phyloP scores from a whole-genome alignment of 2,113 vertebrate species.

The Erinaceus europaeus region DNA sequence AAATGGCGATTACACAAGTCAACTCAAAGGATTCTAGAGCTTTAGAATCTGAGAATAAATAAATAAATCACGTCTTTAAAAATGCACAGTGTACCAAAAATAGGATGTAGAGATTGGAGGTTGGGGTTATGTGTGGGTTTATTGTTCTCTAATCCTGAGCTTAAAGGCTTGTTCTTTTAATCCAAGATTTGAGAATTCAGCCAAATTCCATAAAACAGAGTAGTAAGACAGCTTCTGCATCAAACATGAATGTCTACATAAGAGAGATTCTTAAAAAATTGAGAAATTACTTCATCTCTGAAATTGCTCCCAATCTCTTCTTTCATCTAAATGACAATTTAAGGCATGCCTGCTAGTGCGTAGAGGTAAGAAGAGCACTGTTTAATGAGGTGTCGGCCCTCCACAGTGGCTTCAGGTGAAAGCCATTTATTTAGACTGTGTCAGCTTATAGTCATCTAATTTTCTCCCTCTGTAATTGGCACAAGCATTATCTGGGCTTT shows the following conservation, averaged over 20 bases:
- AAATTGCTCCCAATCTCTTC: not conserved
- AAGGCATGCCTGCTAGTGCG: not conserved
- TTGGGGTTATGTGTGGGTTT: not conserved
- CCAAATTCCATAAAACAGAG: conserved; percentile 36
- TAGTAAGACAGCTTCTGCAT: not conserved
- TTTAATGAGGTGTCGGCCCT: not conserved
- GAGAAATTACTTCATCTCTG: not conserved
- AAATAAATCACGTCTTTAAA: not conserved
- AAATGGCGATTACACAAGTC: not conserved
- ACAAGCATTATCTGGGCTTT: not conserved
- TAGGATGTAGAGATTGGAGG: not conserved
- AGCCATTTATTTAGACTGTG: not conserved
- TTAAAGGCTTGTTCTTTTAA: conserved; percentile 52
- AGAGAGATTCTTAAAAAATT: not conserved
- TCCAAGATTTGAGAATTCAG: conserved; percentile 24
- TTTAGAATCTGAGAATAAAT: not conserved
- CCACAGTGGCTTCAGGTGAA: not conserved
- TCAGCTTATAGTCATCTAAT: not conserved
- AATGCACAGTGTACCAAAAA: not conserved
- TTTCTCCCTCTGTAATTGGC: not conserved
- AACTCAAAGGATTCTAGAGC: not conserved
- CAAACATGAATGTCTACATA: not conserved
- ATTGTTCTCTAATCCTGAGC: conserved; percentile 41
- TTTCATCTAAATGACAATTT: not conserved
- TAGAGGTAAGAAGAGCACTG: not conserved